These are phyloP conservation scores for Carapus acus DNA, from an alignment of 2,797 vertebrate genomes.

Conservation along the genomic window DNA sequence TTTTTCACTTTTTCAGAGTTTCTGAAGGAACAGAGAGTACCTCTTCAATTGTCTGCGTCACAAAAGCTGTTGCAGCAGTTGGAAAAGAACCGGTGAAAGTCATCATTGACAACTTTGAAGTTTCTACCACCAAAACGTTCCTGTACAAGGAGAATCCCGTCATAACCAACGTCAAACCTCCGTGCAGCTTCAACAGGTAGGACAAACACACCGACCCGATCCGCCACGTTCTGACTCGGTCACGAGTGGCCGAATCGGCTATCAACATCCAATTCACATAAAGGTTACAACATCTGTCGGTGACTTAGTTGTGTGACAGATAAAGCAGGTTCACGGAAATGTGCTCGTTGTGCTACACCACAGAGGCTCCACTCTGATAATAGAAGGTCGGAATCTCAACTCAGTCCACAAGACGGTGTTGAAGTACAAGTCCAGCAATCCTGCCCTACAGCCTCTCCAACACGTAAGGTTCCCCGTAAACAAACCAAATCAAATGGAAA, in stretches of 20 bases:
- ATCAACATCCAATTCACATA: neutral
- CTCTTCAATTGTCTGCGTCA: constrained; percentile 65
- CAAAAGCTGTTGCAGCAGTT: constrained; percentile 37
- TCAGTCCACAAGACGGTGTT: constrained; percentile 74
- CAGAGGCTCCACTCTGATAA: constrained; percentile 78
- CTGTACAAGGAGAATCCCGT: constrained; percentile 76
- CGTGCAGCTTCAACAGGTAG: constrained; percentile 81
- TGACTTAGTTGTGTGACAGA: neutral
- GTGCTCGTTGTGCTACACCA: neutral
- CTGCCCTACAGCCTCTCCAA: constrained; percentile 20
- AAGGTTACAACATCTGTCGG: neutral
- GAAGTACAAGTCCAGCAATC: constrained; percentile 60
- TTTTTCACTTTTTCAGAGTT: constrained; percentile 41
- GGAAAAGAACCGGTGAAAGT: constrained; percentile 62
- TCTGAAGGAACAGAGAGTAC: constrained; percentile 32
- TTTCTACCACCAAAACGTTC: constrained; percentile 69
- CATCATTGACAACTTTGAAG: constrained; percentile 72
- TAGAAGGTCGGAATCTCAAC: constrained; percentile 81
- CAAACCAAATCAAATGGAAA: too few species aligned
- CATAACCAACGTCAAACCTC: constrained; percentile 69
- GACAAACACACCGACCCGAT: neutral
- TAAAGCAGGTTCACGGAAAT: neutral
- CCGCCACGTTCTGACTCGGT: neutral
- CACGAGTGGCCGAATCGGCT: neutral
- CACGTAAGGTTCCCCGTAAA: constrained; percentile 45